A percentile compares a stretch with the other conserved stretches of the same genome.
These are phyloP conservation scores for Parasteatoda tepidariorum DNA, from an alignment of 1,140 invertebrate species.

Conservation along the genomic window DNA sequence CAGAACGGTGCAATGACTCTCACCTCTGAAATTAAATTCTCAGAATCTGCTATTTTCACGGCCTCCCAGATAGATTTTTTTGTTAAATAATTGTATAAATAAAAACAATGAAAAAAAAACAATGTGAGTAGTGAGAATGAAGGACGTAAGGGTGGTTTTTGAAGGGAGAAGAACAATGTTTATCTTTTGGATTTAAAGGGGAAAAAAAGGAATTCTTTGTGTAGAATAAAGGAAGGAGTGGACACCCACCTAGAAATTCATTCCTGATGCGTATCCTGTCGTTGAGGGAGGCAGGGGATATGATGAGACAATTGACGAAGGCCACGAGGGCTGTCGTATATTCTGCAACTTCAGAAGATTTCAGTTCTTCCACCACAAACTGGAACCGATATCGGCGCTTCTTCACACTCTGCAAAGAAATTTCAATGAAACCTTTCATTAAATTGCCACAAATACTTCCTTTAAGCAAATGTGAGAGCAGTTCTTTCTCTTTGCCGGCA, in stretches of 20 bases:
- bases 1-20: too few relatives aligned
- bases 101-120: background rate
- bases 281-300: constrained; percentile 68
- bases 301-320: constrained; percentile 73
- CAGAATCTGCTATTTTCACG: too few relatives aligned
- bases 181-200: too few relatives aligned
- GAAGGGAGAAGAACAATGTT: too few relatives aligned
- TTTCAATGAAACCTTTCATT: background rate
- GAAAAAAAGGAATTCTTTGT: too few relatives aligned
- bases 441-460: background rate
- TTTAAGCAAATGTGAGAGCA: too few relatives aligned
- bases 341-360: constrained; percentile 65
- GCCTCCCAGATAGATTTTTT: too few relatives aligned
- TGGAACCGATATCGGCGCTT: constrained; percentile 68
- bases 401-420: constrained; percentile 36
- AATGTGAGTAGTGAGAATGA: background rate
- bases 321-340: constrained; percentile 71
- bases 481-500: too few relatives aligned
- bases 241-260: constrained; percentile 71
- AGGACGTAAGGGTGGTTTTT: background rate
- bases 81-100: too few relatives aligned
- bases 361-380: constrained; percentile 70
- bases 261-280: constrained; percentile 70
- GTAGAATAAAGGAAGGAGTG: background rate
- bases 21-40: too few relatives aligned